Evolutionary conservation across 2,888 invertebrate species (phyloP), one percentile per base, ranked within the genome.

Genomic region (Ditylenchus weischeri): DNA sequence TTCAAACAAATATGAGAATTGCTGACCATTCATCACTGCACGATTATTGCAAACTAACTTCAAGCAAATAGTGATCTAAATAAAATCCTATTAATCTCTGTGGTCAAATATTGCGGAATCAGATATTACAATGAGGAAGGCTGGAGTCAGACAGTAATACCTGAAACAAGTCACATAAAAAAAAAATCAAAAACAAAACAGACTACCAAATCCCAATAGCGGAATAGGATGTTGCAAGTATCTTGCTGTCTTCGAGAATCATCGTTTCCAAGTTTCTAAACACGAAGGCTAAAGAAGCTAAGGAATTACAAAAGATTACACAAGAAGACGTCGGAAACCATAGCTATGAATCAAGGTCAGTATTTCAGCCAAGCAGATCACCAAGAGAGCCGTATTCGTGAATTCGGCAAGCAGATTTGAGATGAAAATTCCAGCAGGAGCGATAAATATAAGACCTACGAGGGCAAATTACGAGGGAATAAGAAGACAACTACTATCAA

Each of bases 251-350:
- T 23, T 54, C 29, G 1, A 54, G 13, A 23, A 54, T 54, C 57
- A 54, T 54, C 57, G 57, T 54, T 18, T 54, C 57, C 8, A 54
- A 7, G 29, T 54, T 54, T 54, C 57, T 54, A 54, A 54, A 13
- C 13, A 29, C 1, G 57, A 15, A 13, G 8, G 13, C 23, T 54
- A 54, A 10, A 18, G 23, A 29, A 8, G 2, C 13, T 6, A 18
- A 15, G 2, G 29, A 29, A 6, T 54, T 13, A 10, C 6, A 10
- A 54, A 29, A 54, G 1, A 10, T 13, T 54, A 54, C 57, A 18
- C 57, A 18, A 54, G 57, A 23, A 54, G 29, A 29, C 57, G 57
- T 18, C 57, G 57, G 29, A 54, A 54, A 2, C 57, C 57, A 29
- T 54, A 54, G 23, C 23, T 29, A 18, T 54, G 18, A 1, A 54